These are phyloP conservation scores for Cryptoblepharus egeriae DNA, from an alignment of 2,797 vertebrate genomes.

Conservation along the genomic window DNA sequence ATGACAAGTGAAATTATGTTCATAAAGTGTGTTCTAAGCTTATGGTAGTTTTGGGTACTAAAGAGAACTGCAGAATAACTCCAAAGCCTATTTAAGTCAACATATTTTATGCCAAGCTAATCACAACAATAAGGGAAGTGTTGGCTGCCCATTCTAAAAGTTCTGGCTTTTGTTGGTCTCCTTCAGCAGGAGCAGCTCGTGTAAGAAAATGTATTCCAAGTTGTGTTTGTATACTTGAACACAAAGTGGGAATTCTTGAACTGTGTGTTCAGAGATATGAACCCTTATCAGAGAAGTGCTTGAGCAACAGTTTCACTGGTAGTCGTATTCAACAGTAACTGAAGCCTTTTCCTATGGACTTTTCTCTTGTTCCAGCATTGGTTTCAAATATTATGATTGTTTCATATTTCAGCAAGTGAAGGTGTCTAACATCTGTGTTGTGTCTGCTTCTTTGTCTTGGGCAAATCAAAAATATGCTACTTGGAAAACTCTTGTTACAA, in stretches of 20 bases:
- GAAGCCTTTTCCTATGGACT: neutral
- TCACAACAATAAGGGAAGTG: neutral
- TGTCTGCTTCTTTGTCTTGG: neutral
- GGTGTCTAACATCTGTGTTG: neutral
- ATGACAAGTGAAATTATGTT: neutral
- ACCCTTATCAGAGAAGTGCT: neutral
- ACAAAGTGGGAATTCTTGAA: neutral
- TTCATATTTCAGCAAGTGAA: neutral
- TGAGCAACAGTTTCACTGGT: neutral
- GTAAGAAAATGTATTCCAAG: neutral
- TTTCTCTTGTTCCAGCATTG: neutral
- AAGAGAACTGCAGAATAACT: neutral
- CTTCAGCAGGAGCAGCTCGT: neutral
- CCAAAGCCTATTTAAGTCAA: neutral
- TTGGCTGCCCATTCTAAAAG: neutral
- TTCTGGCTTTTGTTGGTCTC: no score
- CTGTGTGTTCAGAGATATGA: neutral
- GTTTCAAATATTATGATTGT: neutral
- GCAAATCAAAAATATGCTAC: neutral
- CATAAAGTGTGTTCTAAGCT: neutral
- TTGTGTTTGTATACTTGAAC: neutral
- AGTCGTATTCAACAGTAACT: slow-evolving; percentile 15
- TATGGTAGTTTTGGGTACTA: neutral
- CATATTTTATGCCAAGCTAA: neutral
- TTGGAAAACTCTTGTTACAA: neutral